Percentiles rank a stretch among this genome's conserved stretches.
Conservation (phyloP, 2,888 invertebrate genomes). For the Vanessa cardui region DNA sequence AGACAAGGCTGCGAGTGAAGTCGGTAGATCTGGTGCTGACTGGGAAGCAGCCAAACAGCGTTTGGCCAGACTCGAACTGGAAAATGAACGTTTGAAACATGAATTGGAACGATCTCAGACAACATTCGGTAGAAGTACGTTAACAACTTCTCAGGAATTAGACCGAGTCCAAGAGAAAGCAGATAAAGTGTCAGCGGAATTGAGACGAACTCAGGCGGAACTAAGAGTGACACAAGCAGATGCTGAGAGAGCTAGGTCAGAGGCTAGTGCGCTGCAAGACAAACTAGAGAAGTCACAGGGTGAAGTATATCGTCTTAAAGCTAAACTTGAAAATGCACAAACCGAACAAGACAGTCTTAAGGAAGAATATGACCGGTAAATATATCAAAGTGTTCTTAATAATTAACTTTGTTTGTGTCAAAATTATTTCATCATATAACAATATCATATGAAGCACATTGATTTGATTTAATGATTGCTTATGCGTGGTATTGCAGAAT, state of each 20-base stretch:
- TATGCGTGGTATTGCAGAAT: no score
- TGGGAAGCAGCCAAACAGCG: constrained; percentile 94
- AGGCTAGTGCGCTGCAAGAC: constrained; percentile 93
- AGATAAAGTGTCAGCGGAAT: constrained; percentile 91
- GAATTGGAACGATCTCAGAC: constrained; percentile 93
- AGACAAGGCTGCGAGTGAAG: constrained; percentile 95
- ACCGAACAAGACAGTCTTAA: constrained; percentile 96
- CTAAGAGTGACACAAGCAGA: constrained; percentile 95
- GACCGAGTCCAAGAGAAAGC: constrained; percentile 92
- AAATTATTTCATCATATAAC: constrained; percentile 7
- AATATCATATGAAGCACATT: not conserved
- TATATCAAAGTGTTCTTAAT: constrained; percentile 26
- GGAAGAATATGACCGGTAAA: constrained; percentile 92
- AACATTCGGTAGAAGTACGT: constrained; percentile 90
- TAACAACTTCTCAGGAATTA: constrained; percentile 91
- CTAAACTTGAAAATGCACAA: constrained; percentile 96
- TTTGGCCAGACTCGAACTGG: constrained; percentile 92
- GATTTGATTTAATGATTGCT: no score
- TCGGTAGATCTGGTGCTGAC: constrained; percentile 93
- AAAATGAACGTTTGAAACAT: constrained; percentile 93
- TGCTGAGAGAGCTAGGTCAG: constrained; percentile 92
- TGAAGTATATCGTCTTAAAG: constrained; percentile 96
- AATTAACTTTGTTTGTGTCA: not conserved
- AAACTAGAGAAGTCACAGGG: constrained; percentile 97
- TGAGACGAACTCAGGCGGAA: constrained; percentile 94